Conservation (phyloP, 2,888 invertebrate species). For the Leptopilina myrica region DNA sequence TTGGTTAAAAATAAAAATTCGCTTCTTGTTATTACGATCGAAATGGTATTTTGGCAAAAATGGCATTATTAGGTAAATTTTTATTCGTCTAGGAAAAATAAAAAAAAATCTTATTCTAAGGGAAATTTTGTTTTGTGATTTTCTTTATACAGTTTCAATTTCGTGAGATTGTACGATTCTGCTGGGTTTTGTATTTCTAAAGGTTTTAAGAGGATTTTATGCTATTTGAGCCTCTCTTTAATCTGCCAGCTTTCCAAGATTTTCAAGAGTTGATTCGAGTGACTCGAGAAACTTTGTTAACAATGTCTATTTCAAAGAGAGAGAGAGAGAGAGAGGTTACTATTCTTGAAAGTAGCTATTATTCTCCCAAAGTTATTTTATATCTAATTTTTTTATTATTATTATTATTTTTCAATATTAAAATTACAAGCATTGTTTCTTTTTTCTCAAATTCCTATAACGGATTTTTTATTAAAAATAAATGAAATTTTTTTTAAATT, state of each 20-base stretch:
- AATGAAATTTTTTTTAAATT: too few species aligned
- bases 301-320: neutral
- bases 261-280: conserved; percentile 8
- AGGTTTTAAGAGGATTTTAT: conserved; percentile 33
- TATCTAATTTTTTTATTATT: too few species aligned
- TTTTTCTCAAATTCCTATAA: neutral
- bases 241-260: conserved; percentile 29
- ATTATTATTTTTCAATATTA: too few species aligned
- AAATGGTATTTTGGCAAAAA: too few species aligned
- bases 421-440: too few species aligned
- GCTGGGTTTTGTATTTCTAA: conserved; percentile 1
- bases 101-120: neutral
- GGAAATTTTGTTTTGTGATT: neutral
- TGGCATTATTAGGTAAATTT: neutral
- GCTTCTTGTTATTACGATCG: too few species aligned
- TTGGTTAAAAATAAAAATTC: too few species aligned
- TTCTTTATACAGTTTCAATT: conserved; percentile 10
- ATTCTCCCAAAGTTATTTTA: too few species aligned
- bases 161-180: neutral
- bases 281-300: conserved; percentile 7
- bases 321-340: neutral
- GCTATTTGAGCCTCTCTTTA: conserved; percentile 5
- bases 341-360: neutral
- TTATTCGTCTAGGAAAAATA: neutral
- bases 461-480: too few species aligned